phyloP scores from a whole-genome alignment of 2,888 invertebrate species.

The Drosophila ezoana region DNA sequence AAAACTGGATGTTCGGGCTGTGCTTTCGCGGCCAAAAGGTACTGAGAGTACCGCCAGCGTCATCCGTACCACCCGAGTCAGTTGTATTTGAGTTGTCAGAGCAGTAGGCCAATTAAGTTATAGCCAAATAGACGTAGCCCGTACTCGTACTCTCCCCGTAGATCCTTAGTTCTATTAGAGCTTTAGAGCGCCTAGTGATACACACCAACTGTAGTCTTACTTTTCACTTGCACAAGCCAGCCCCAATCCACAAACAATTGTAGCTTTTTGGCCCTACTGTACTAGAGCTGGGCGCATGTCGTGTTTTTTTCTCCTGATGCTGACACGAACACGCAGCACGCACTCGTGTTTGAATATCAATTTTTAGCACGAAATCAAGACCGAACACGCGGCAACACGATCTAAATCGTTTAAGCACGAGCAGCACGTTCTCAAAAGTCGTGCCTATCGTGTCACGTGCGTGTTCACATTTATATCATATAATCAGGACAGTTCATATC shows the following conservation, averaged over 20 bases:
- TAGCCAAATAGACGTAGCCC: slow-evolving; percentile 59
- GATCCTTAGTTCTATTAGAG: slow-evolving; percentile 6
- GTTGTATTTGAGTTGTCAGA: slow-evolving; percentile 86
- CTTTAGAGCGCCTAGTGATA: slow-evolving; percentile 11
- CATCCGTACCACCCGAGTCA: slow-evolving; percentile 85
- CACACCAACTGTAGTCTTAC: background rate
- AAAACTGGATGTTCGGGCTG: slow-evolving; percentile 80
- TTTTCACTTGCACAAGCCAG: background rate
- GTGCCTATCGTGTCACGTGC: too few relatives aligned
- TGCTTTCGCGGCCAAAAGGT: slow-evolving; percentile 85
- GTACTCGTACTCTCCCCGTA: slow-evolving; percentile 42
- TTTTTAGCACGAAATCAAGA: too few relatives aligned
- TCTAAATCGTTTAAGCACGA: too few relatives aligned
- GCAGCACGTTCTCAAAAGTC: too few relatives aligned
- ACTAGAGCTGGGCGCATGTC: slow-evolving; percentile 23
- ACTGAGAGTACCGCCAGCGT: slow-evolving; percentile 84
- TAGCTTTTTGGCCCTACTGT: background rate
- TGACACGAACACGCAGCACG: background rate
- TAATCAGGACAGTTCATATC: too few relatives aligned
- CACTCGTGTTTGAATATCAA: too few relatives aligned
- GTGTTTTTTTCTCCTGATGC: background rate
- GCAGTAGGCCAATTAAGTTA: slow-evolving; percentile 79
- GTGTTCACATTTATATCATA: too few relatives aligned
- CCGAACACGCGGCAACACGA: too few relatives aligned
- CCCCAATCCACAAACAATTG: background rate